These are phyloP conservation scores for Odontamblyopus rebecca DNA, from an alignment of 2,797 vertebrate genomes.

Conservation along the genomic window DNA sequence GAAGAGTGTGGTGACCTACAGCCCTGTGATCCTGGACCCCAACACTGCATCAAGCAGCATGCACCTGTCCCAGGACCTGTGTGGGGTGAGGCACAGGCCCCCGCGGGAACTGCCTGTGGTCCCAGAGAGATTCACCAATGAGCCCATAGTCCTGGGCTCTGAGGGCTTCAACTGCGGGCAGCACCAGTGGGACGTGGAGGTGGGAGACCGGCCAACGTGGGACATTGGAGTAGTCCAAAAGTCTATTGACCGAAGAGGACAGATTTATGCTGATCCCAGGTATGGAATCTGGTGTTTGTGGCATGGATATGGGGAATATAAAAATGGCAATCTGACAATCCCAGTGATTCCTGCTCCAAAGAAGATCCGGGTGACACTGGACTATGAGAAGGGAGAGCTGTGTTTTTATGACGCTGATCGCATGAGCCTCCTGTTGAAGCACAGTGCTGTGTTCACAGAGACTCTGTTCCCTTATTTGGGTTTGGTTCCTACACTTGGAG, in stretches of 20 bases:
- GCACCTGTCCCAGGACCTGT: slow-evolving; percentile 7
- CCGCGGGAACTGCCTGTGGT: not conserved
- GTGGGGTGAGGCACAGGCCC: not conserved
- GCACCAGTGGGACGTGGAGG: slow-evolving; percentile 11
- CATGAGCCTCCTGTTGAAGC: not conserved
- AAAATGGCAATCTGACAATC: not conserved
- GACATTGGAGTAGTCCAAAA: slow-evolving; percentile 2
- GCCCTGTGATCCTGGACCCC: slow-evolving; percentile 5
- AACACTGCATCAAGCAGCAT: not conserved
- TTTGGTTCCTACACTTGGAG: not conserved
- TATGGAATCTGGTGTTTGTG: slow-evolving; percentile 8
- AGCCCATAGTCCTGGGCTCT: not conserved
- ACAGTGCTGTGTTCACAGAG: not conserved
- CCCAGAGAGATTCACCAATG: slow-evolving; percentile 4
- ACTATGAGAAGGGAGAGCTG: not conserved
- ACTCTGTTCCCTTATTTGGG: slow-evolving; percentile 4
- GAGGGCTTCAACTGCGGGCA: not conserved
- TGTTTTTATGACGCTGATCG: not conserved
- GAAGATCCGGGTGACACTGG: slow-evolving; percentile 3
- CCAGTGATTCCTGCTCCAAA: not conserved
- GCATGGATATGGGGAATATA: not conserved
- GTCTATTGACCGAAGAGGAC: slow-evolving; percentile 3
- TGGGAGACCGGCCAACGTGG: slow-evolving; percentile 1
- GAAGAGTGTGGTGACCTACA: not conserved
- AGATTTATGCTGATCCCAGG: not conserved